These are phyloP conservation scores for Blastobasis adustella DNA, from an alignment of 2,888 invertebrate genomes.

Conservation along the genomic window DNA sequence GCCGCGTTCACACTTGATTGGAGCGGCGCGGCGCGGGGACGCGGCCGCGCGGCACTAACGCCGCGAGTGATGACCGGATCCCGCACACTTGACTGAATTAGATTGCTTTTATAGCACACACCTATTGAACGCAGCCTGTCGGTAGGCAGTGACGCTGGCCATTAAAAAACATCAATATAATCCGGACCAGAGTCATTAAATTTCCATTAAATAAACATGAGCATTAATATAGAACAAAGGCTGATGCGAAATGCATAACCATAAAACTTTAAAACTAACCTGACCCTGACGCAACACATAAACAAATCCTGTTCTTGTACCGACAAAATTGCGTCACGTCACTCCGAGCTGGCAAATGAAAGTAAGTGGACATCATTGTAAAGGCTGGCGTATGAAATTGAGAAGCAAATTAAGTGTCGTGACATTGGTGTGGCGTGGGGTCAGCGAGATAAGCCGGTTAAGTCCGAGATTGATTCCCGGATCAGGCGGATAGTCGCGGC, in stretches of 20 bases:
- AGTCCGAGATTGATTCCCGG: slow-evolving; percentile 70
- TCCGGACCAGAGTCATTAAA: too few species aligned
- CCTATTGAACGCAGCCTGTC: background rate
- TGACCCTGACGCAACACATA: too few species aligned
- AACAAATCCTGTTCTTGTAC: too few species aligned
- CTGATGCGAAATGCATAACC: too few species aligned
- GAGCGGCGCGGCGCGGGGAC: slow-evolving; percentile 14
- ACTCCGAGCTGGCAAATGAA: too few species aligned
- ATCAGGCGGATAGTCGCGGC: slow-evolving; percentile 49
- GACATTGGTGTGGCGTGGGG: slow-evolving; percentile 54
- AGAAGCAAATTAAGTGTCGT: slow-evolving; percentile 51
- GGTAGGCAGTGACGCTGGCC: background rate
- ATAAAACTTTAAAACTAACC: too few species aligned
- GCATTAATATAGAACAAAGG: too few species aligned
- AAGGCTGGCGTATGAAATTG: slow-evolving; percentile 32
- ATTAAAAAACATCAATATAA: background rate
- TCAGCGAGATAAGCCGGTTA: slow-evolving; percentile 63
- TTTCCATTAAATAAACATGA: too few species aligned
- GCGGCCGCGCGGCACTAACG: slow-evolving; percentile 14
- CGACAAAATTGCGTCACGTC: too few species aligned
- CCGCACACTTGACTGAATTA: slow-evolving; percentile 13
- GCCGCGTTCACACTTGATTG: slow-evolving; percentile 25
- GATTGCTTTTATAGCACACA: slow-evolving; percentile 4
- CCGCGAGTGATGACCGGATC: slow-evolving; percentile 32
- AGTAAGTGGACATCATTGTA: background rate